A percentile compares a stretch with the other conserved stretches of the same genome.
Conservation (phyloP, 1,140 invertebrate species). For the Ladona fulva region DNA sequence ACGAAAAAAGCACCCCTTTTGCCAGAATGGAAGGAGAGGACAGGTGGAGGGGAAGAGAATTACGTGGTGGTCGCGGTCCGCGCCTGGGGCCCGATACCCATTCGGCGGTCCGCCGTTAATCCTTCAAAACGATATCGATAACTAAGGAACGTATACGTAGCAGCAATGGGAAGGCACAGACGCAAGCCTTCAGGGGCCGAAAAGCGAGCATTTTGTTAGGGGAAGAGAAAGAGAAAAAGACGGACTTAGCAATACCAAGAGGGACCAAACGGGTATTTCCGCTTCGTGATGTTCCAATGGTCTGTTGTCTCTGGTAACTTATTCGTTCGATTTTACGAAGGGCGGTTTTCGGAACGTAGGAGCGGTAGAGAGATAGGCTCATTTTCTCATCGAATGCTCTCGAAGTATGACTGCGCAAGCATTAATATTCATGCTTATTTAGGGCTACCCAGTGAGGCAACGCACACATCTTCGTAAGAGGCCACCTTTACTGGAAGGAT, state of each 20-base stretch:
- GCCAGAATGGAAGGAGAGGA: not conserved
- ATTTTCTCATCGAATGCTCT: not conserved
- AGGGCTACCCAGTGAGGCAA: not conserved
- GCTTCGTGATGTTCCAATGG: not conserved
- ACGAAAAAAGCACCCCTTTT: not conserved
- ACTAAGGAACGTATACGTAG: not conserved
- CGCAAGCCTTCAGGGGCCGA: not conserved
- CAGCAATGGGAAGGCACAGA: not conserved
- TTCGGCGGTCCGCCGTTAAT: not conserved
- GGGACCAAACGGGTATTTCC: not conserved
- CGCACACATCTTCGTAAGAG: not conserved
- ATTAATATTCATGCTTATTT: not conserved
- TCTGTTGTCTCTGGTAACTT: not conserved
- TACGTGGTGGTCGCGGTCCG: not conserved
- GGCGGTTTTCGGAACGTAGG: not conserved
- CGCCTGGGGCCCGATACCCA: not conserved
- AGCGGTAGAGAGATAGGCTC: not conserved
- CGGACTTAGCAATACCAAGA: not conserved
- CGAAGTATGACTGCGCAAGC: not conserved
- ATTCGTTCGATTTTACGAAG: not conserved
- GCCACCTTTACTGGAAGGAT: not conserved
- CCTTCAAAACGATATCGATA: constrained; percentile 3
- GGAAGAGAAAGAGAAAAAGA: not conserved
- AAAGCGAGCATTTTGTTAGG: not conserved
- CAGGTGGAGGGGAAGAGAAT: not conserved